Base-by-base conservation (phyloP, 2,113 vertebrate species). In the Callospermophilus lateralis region DNA sequence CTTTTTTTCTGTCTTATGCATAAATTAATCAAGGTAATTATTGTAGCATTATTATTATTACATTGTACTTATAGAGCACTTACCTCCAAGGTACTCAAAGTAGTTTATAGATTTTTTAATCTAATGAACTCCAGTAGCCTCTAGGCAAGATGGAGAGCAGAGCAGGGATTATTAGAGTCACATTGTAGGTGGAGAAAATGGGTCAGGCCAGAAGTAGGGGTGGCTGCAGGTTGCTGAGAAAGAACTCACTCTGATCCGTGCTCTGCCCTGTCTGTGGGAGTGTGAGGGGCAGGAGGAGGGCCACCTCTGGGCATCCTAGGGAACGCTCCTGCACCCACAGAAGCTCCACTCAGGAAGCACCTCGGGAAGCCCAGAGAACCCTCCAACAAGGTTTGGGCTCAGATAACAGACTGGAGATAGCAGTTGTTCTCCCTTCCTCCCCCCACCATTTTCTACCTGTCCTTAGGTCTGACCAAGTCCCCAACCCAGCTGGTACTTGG, bases 21-120 rank as follows among this genome's bases (percentile, higher is more conserved):
- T 97, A 97, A 97, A 97, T 98, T 98, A 98, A 98, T 97, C 97
- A 98, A 98, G 97, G 98, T 98, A 98, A 98, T 98, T 97, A 98
- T 97, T 97, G 92, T 70, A 96, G 90, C 94, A 97, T 98, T 96
- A 97, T 97, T 97, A 98, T 97, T 97, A 96, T 94, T 97, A 98
- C 94, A 96, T 97, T 96, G 92, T 96, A 97, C 96, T 98, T 97
- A 96, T 97, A 98, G 96, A 95, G 86, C 97, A 83, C 92, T 65
- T 97, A 97, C 93, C 98, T 98, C 98, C 78, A 83, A 97, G 97
- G 97, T 97, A 94, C 92, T 97, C 78, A 45, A 85, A 97, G 90
- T 96, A 95, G 95, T 98, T 98, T 97, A 98, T 98, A 98, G 96
- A 96, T 97, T 97, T 97, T 92, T 96, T 94, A 98, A 98, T 97